phyloP scores from a whole-genome alignment of 2,888 invertebrate genomes.

The Monopis laevigella region DNA sequence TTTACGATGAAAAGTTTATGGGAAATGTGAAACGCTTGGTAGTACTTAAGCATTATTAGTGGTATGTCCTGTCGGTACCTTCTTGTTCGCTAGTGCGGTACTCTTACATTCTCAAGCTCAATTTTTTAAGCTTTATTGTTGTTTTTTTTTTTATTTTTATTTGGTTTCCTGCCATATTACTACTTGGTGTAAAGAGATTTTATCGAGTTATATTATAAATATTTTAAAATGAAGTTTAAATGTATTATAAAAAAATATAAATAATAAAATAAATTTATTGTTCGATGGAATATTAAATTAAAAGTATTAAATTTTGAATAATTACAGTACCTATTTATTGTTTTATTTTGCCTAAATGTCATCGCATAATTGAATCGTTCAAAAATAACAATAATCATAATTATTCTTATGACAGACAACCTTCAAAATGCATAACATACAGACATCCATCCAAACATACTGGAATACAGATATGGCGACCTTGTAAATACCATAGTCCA shows the following conservation, averaged over 20 bases:
- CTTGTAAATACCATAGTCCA: too few species aligned
- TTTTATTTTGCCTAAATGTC: neutral
- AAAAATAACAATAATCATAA: neutral
- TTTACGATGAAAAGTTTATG: constrained; percentile 27
- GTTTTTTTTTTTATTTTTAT: constrained; percentile 52
- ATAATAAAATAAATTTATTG: constrained; percentile 41
- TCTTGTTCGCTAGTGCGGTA: neutral
- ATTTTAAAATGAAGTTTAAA: constrained; percentile 29
- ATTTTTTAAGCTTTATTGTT: constrained; percentile 64
- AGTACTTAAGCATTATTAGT: constrained; percentile 51
- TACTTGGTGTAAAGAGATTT: constrained; percentile 37
- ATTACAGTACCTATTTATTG: too few species aligned
- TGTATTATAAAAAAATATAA: neutral
- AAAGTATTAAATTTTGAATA: neutral
- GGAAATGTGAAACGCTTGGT: constrained; percentile 64
- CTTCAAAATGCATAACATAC: too few species aligned
- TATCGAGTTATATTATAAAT: constrained; percentile 36
- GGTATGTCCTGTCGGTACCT: constrained; percentile 40
- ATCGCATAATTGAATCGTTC: too few species aligned
- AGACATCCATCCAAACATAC: too few species aligned
- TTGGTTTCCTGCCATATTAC: constrained; percentile 51
- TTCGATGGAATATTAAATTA: constrained; percentile 49
- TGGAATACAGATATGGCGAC: too few species aligned
- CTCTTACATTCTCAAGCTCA: constrained; percentile 47
- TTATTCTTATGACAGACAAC: neutral